Evolutionary conservation across 2,113 vertebrate genomes (phyloP).

Genomic region (Arizona elegans): DNA sequence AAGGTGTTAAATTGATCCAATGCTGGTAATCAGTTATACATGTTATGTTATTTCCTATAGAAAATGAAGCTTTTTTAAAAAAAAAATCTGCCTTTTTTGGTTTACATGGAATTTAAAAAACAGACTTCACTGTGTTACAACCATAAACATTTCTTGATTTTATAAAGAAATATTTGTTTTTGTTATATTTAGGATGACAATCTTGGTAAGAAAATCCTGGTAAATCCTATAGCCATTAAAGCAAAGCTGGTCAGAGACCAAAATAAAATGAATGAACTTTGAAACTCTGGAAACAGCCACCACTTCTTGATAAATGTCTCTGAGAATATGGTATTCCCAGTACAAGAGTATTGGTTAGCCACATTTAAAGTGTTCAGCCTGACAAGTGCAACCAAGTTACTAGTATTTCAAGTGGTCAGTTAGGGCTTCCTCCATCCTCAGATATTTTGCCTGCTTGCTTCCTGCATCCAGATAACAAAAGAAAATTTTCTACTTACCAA

Average conservation of each 20-base stretch:
- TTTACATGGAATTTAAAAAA: background rate
- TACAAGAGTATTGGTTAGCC: background rate
- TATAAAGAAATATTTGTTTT: background rate
- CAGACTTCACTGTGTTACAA: background rate
- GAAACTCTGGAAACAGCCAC: background rate
- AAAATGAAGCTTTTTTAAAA: background rate
- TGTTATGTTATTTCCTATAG: background rate
- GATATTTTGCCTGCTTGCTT: background rate
- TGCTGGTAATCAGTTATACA: background rate
- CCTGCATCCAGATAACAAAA: background rate
- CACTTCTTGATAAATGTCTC: background rate
- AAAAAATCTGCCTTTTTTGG: background rate
- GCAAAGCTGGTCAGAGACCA: background rate
- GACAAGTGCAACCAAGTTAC: background rate
- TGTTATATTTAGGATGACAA: background rate
- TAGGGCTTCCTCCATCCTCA: background rate
- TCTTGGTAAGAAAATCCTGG: background rate
- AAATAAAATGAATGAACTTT: background rate
- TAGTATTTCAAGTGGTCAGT: background rate
- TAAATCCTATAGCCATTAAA: background rate
- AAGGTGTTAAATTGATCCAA: background rate
- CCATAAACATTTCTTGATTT: background rate
- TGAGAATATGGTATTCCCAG: background rate
- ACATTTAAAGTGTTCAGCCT: background rate
- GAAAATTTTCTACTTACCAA: background rate